Conservation (phyloP, 1,140 invertebrate genomes). For the Elymnias hypermnestra region DNA sequence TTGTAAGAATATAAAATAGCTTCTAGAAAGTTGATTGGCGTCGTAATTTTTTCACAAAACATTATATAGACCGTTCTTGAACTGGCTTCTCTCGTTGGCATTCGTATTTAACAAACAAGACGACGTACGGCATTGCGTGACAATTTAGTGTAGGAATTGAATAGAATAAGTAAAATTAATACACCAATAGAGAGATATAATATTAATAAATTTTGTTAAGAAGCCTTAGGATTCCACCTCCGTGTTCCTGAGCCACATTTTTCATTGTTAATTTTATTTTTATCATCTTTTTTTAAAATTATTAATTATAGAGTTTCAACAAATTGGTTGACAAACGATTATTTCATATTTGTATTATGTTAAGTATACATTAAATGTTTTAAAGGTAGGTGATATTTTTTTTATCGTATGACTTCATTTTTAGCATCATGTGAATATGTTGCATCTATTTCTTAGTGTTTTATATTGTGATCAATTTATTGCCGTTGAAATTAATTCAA, state of each 20-base stretch:
- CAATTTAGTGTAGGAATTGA: conserved; percentile 70
- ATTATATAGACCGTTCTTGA: no score
- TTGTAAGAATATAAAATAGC: no score
- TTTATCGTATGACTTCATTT: conserved; percentile 1
- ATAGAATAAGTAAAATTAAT: conserved; percentile 66
- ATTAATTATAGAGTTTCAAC: conserved; percentile 33
- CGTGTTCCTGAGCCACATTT: conserved; percentile 49
- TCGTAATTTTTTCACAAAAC: no score
- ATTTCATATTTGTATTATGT: conserved; percentile 51
- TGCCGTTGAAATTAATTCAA: background rate
- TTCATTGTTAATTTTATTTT: conserved; percentile 57
- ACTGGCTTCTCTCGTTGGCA: conserved; percentile 8
- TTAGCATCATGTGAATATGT: background rate
- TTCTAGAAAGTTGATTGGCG: no score
- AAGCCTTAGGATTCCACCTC: conserved; percentile 52
- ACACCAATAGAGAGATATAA: conserved; percentile 62
- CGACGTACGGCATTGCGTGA: conserved; percentile 31
- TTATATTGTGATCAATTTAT: background rate
- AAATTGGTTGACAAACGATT: conserved; percentile 48
- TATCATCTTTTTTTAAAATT: conserved; percentile 32
- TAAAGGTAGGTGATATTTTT: conserved; percentile 12
- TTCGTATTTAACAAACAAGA: conserved; percentile 2
- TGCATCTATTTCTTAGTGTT: conserved; percentile 1
- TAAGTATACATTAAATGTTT: conserved; percentile 16
- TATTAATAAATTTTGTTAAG: conserved; percentile 56